Evolutionary conservation across 2,113 vertebrate genomes (phyloP), one percentile per base, ranked within the genome.

Genomic region (Corvus moneduloides): DNA sequence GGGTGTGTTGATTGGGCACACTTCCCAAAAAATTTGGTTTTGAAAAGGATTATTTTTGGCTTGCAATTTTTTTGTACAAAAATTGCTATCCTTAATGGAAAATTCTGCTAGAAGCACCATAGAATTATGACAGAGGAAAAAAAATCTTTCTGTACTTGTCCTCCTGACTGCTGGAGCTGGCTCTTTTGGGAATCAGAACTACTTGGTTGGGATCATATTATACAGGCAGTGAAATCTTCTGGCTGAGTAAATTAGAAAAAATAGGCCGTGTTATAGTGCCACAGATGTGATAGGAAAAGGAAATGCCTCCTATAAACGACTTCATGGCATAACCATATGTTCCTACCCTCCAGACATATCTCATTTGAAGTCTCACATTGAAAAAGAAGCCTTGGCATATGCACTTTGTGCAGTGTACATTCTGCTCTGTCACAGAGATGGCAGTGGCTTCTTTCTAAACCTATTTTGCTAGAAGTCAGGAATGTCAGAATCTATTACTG

Each of bases 1-100:
- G 0, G 0, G 0, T 64, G 9, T 16, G 19, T 21, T 68, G 17
- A 59, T 11, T 56, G 0, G 9, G 4, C 2, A 23, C 12, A 52
- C 6, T 63, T 68, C 3, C 3, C 26, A 77, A 87, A 26, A 92
- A 67, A 55, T 6, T 4, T 74, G 6, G 1, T 35, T 59, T 54
- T 32, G 4, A 41, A 77, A 83, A 48, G 6, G 1, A 19, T 58
- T 85, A 4, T 55, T 37, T 76, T 41, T 20, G 1, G 7, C 32
- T 26, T 52, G 8, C 6, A 44, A 24, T 6, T 26, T 64, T 71
- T 83, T 90, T 54, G 15, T 49, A 33, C 8, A 74, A 35, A 67
- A 74, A 66, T 32, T 10, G 1, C 10, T 71, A 41, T 30, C 24
- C 16, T 88, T 61, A 73, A 61, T 19, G 4, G 16, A 66, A 37